Base-by-base conservation (phyloP, 2,888 invertebrate species). In the Dicranocentrus wangi region DNA sequence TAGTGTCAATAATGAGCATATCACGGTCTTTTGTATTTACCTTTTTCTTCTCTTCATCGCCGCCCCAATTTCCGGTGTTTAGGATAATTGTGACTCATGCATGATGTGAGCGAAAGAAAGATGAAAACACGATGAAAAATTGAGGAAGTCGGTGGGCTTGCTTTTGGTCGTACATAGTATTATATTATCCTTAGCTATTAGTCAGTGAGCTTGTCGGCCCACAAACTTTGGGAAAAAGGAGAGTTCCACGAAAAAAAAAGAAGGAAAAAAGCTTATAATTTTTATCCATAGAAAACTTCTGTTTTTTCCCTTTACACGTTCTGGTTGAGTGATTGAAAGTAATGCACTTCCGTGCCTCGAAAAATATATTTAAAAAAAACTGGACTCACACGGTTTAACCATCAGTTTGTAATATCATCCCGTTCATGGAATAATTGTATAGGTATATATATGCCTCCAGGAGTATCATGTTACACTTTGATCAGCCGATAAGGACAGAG, bases 21-120 rank as follows among this genome's bases (percentile, higher is more conserved):
- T 79, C 72, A 79, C 79, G 72, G 68, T 70, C 65, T 70, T 61
- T 55, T 42, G 15, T 43, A 21, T 65, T 42, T 55, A 19, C 32
- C 19, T 60, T 61, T 77, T 69, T 47, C 43, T 76, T 28, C 32
- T 70, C 15, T 43, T 5, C 19, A 61, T 61, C 60, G 75, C 81
- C 81, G 81, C 81, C 81, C 81, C 81, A 81, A 81, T 81, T 81
- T 81, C 81, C 81, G 81, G 81, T 81, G 81, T 81, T 75, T 81
- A 81, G 81, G 19, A 68, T 81, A 69, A 81, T 81, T 81, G 81
- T 72, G 72, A 81, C 81, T 81, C 81, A 81, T 75, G 81, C 81
- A 81, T 81, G 81, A 73, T 68, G 73, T 68, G 73, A 72, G 65
- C 72, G 71, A 71, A 71, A 43, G 51, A 53, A 73, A 63, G 58